A percentile compares a stretch with the other conserved stretches of the same genome.
Evolutionary conservation across 2,888 invertebrate genomes (phyloP).

Genomic region (Nebria salina): DNA sequence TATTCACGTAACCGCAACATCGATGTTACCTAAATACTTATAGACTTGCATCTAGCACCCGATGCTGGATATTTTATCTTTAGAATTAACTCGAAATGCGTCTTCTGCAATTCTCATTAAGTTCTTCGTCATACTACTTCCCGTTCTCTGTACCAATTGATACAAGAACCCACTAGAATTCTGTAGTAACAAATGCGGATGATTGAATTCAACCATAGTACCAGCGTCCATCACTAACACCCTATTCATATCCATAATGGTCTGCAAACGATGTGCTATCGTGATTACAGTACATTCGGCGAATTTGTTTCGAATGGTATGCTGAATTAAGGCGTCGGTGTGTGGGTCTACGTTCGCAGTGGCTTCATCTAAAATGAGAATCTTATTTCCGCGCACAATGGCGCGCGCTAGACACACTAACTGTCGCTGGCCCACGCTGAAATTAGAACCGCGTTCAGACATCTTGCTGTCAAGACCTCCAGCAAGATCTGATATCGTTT

Average conservation of each 20-base stretch:
- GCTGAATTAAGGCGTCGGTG: conserved; percentile 81
- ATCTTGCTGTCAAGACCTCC: conserved; percentile 75
- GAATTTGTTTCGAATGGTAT: conserved; percentile 80
- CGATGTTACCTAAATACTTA: no score
- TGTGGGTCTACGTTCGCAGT: conserved; percentile 86
- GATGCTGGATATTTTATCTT: no score
- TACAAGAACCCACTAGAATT: conserved; percentile 71
- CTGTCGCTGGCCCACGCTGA: conserved; percentile 69
- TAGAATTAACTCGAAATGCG: conserved; percentile 56
- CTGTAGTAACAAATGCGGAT: conserved; percentile 75
- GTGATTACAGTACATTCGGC: conserved; percentile 83
- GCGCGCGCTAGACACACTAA: conserved; percentile 77
- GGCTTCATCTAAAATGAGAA: conserved; percentile 72
- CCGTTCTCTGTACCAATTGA: conserved; percentile 74
- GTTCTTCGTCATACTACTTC: conserved; percentile 71
- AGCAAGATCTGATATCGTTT: conserved; percentile 71
- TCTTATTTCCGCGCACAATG: conserved; percentile 63
- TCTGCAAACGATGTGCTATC: conserved; percentile 86
- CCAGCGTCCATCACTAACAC: conserved; percentile 88
- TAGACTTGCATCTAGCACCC: no score
- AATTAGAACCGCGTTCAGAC: conserved; percentile 73
- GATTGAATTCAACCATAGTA: conserved; percentile 77
- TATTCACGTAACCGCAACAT: no score
- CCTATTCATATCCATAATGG: conserved; percentile 88
- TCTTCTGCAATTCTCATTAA: conserved; percentile 70